phyloP scores from a whole-genome alignment of 2,888 invertebrate genomes.

The Tiliacea aurago region DNA sequence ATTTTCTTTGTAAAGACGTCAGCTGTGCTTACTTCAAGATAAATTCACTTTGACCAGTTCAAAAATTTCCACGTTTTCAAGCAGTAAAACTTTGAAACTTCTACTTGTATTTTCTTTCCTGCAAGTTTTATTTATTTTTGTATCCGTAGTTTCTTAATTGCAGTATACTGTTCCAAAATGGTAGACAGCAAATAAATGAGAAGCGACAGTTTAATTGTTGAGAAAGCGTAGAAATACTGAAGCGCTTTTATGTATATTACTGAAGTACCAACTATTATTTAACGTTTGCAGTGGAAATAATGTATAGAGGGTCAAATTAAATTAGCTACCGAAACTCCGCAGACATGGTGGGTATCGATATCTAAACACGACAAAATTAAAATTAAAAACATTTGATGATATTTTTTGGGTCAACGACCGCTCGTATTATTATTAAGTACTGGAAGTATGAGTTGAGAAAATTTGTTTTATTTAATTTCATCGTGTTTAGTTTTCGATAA shows the following conservation, averaged over 20 bases:
- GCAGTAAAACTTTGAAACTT: conserved; percentile 52
- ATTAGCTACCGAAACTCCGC: too few relatives aligned
- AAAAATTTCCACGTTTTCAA: conserved; percentile 52
- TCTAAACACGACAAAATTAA: too few relatives aligned
- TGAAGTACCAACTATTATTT: background rate
- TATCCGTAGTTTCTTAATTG: conserved; percentile 56
- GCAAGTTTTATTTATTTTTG: conserved; percentile 51
- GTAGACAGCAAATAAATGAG: conserved; percentile 2
- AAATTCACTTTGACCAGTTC: conserved; percentile 59
- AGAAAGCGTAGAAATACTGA: background rate
- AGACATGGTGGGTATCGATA: too few relatives aligned
- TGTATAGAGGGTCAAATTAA: too few relatives aligned
- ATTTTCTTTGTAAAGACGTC: conserved; percentile 59
- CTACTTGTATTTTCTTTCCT: conserved; percentile 40
- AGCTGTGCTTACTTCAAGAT: conserved; percentile 64
- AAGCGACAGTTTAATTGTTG: conserved; percentile 1
- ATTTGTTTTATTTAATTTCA: too few relatives aligned
- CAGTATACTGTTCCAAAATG: conserved; percentile 33
- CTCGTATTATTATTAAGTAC: too few relatives aligned
- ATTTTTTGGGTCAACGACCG: too few relatives aligned
- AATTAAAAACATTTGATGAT: too few relatives aligned
- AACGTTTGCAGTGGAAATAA: background rate
- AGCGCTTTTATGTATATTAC: background rate
- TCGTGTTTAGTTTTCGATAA: too few relatives aligned
- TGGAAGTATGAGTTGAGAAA: too few relatives aligned